Percentiles rank a stretch among this genome's conserved stretches.
phyloP scores from a whole-genome alignment of 2,797 vertebrate genomes.

The Florisuga fusca region DNA sequence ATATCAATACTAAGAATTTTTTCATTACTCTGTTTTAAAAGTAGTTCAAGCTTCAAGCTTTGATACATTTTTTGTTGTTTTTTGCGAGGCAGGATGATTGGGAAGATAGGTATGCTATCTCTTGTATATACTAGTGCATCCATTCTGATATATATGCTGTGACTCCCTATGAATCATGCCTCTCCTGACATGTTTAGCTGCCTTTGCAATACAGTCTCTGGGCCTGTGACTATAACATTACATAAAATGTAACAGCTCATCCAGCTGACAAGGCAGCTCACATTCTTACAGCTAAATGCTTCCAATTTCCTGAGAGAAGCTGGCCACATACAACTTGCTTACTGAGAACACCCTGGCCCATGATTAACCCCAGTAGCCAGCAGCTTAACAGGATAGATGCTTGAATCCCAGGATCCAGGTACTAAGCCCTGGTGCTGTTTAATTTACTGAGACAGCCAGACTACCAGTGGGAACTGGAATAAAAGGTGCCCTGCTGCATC shows the following conservation, averaged over 20 bases:
- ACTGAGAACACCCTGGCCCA: background rate
- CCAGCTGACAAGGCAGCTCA: background rate
- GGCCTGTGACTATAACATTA: rapidly evolving
- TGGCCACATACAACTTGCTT: rapidly evolving
- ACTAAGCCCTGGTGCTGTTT: background rate
- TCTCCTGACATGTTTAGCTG: background rate
- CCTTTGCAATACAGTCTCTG: background rate
- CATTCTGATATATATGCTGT: background rate
- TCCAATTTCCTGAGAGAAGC: background rate
- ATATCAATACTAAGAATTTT: background rate
- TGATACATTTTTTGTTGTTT: background rate
- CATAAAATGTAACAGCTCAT: background rate
- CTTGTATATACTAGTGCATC: background rate
- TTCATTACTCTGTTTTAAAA: background rate
- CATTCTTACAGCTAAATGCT: background rate
- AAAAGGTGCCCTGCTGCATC: background rate
- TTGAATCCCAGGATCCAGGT: background rate
- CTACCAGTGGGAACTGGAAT: background rate
- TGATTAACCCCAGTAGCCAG: background rate
- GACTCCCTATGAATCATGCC: background rate
- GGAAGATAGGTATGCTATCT: background rate
- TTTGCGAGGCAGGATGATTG: background rate
- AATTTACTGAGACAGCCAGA: background rate
- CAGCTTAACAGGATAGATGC: background rate
- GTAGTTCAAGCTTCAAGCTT: background rate